Percentiles rank a stretch among this genome's conserved stretches.
Evolutionary conservation across 1,140 invertebrate species (phyloP).

Genomic region (Galleria mellonella): DNA sequence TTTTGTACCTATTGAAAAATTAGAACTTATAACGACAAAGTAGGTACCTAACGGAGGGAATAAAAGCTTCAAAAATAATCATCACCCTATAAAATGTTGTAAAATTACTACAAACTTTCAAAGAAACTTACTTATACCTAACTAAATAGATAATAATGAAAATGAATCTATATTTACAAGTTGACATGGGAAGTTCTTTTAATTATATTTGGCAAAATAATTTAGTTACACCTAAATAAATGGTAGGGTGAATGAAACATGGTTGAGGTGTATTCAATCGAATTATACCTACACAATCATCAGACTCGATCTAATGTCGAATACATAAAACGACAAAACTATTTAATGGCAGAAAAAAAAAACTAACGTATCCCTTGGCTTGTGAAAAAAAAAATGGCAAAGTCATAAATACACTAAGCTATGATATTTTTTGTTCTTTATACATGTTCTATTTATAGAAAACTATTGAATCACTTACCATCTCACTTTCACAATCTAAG

Average conservation of each 20-base stretch:
- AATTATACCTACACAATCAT: slow-evolving; percentile 8
- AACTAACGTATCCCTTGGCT: too few relatives aligned
- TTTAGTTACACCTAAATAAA: slow-evolving; percentile 52
- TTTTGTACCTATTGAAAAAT: too few relatives aligned
- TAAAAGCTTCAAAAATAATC: slow-evolving; percentile 15
- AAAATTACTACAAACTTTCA: slow-evolving; percentile 26
- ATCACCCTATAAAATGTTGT: slow-evolving; percentile 35
- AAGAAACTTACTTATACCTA: slow-evolving; percentile 38
- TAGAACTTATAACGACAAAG: too few relatives aligned
- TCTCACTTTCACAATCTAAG: too few relatives aligned
- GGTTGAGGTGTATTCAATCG: slow-evolving; percentile 4
- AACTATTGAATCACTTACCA: too few relatives aligned
- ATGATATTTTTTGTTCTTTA: too few relatives aligned
- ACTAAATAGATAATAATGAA: slow-evolving; percentile 33
- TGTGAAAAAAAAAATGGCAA: too few relatives aligned
- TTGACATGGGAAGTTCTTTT: slow-evolving; percentile 31
- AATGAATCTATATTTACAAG: slow-evolving; percentile 56
- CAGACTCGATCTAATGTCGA: slow-evolving; percentile 9
- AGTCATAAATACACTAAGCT: too few relatives aligned
- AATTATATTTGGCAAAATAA: slow-evolving; percentile 64
- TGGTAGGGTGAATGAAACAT: slow-evolving; percentile 24
- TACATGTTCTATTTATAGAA: too few relatives aligned
- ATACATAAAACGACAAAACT: too few relatives aligned
- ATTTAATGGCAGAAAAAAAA: too few relatives aligned
- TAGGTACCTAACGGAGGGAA: slow-evolving; percentile 22